Conservation (phyloP, 2,888 invertebrate genomes). For the Pantelozetes paolii region DNA sequence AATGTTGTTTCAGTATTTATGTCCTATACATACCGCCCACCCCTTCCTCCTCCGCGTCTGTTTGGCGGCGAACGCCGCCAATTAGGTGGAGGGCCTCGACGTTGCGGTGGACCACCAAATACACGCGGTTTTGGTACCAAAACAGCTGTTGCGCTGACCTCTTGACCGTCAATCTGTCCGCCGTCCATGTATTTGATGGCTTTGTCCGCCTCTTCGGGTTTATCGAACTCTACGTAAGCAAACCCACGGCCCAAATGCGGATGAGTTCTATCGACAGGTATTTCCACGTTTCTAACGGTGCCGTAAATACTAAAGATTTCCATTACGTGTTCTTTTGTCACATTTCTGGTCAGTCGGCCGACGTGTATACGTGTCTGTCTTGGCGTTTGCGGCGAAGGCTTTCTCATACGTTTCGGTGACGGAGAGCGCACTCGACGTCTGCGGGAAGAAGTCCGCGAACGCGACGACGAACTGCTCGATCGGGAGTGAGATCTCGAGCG, state of each 20-base stretch:
- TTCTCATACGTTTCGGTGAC: conserved; percentile 61
- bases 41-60: conserved; percentile 41
- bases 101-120: conserved; percentile 42
- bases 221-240: conserved; percentile 91
- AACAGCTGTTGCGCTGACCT: conserved; percentile 91
- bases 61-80: conserved; percentile 25
- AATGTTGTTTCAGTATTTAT: neutral
- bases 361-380: conserved; percentile 90
- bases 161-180: conserved; percentile 93
- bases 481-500: conserved; percentile 44
- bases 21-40: neutral
- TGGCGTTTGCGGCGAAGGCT: conserved; percentile 62
- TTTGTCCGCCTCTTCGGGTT: conserved; percentile 91
- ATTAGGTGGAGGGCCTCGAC: conserved; percentile 44
- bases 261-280: conserved; percentile 81
- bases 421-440: conserved; percentile 47
- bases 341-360: conserved; percentile 84
- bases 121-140: conserved; percentile 57
- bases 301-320: conserved; percentile 71
- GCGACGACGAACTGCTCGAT: conserved; percentile 62
- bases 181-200: conserved; percentile 99
- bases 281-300: conserved; percentile 77
- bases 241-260: conserved; percentile 83
- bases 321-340: conserved; percentile 73
- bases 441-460: conserved; percentile 57